Conservation (phyloP, 2,797 vertebrate species). For the Gymnoscopelus microlampas region DNA sequence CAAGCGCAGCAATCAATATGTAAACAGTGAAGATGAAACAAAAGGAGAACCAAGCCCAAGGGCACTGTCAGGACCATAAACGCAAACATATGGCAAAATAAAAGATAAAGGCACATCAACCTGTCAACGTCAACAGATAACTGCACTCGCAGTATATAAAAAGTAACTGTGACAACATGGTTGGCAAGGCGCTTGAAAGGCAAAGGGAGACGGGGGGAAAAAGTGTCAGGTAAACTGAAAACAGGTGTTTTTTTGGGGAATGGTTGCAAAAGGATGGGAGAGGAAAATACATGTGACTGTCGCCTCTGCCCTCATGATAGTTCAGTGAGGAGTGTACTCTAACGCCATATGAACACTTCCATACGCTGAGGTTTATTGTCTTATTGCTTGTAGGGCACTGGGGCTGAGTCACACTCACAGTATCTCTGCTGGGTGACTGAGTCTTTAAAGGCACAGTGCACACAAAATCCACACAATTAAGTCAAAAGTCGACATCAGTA, state of each 20-base stretch:
- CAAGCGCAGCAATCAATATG: neutral
- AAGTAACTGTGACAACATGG: conserved; percentile 8
- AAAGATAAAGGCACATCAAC: conserved; percentile 30
- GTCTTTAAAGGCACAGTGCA: conserved; percentile 34
- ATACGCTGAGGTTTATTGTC: conserved; percentile 58
- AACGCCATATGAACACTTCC: conserved; percentile 29
- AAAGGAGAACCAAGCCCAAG: conserved; percentile 3
- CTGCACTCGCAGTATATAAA: neutral
- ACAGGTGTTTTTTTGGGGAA: neutral
- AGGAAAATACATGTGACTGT: conserved; percentile 26
- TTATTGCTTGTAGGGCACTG: conserved; percentile 43
- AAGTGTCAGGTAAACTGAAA: too few relatives aligned
- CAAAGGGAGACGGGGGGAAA: neutral
- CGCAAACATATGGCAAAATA: conserved; percentile 22
- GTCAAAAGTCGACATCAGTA: too few relatives aligned
- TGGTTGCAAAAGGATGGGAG: neutral
- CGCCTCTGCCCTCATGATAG: conserved; percentile 31
- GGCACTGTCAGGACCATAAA: conserved; percentile 23
- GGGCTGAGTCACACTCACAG: conserved; percentile 48
- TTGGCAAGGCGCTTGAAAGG: neutral
- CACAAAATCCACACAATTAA: too few relatives aligned
- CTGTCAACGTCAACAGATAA: conserved; percentile 6
- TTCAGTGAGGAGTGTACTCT: conserved; percentile 38
- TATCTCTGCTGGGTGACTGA: conserved; percentile 46
- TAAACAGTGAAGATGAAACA: conserved; percentile 20